Percentiles rank a stretch among this genome's conserved stretches.
These are phyloP conservation scores for Nesometra sesokonis DNA, from an alignment of 35 echinoderm and acorn worm genomes.

Conservation along the genomic window DNA sequence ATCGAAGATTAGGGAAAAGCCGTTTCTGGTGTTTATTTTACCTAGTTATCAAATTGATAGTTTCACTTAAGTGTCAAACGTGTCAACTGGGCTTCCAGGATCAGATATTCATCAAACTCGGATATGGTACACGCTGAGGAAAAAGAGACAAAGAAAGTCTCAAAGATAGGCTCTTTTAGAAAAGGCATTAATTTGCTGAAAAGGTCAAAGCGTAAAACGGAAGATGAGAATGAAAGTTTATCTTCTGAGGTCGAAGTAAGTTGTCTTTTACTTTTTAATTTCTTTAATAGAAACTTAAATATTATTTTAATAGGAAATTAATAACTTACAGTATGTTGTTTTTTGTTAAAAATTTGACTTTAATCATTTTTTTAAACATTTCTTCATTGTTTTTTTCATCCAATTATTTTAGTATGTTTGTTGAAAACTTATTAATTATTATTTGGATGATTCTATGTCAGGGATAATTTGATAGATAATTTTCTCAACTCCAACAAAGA, in stretches of 20 bases:
- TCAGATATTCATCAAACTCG: neutral
- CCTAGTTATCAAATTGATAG: neutral
- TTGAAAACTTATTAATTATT: too few relatives aligned
- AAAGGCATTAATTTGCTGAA: neutral
- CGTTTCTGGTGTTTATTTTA: neutral
- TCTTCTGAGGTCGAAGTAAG: neutral
- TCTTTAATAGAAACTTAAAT: too few relatives aligned
- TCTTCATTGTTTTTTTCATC: too few relatives aligned
- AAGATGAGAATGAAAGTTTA: neutral
- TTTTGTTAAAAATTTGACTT: too few relatives aligned
- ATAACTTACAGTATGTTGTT: too few relatives aligned
- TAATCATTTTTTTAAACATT: too few relatives aligned
- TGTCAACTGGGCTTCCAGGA: neutral
- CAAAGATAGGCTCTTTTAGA: neutral
- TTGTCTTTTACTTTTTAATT: neutral
- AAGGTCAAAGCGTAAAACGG: neutral
- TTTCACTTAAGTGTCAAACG: neutral
- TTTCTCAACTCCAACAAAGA: too few relatives aligned
- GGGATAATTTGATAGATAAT: too few relatives aligned
- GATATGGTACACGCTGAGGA: neutral
- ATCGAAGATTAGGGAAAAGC: neutral
- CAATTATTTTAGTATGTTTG: too few relatives aligned
- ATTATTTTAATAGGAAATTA: too few relatives aligned
- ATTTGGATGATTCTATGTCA: too few relatives aligned
- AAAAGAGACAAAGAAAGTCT: neutral